phyloP scores from a whole-genome alignment of 2,888 invertebrate species.

The Trissoscelio sp. region DNA sequence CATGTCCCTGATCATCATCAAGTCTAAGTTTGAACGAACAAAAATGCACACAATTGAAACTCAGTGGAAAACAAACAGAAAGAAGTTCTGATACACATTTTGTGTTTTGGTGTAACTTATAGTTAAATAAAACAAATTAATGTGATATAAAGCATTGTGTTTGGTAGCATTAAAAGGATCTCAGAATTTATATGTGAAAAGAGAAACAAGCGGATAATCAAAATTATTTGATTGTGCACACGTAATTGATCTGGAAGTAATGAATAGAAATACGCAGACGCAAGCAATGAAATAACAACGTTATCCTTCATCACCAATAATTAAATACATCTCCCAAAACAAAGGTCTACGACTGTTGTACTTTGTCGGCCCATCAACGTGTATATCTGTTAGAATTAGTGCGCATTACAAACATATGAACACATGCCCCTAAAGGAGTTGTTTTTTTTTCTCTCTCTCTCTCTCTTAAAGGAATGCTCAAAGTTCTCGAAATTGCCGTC shows the following conservation, averaged over 20 bases:
- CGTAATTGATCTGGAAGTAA: conserved; percentile 9
- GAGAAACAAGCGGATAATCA: conserved; percentile 15
- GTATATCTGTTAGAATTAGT: conserved; percentile 70
- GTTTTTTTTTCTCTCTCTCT: neutral
- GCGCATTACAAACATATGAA: conserved; percentile 64
- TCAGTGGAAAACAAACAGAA: neutral
- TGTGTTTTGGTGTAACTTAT: neutral
- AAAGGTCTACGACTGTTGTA: conserved; percentile 30
- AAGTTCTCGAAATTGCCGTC: conserved; percentile 4
- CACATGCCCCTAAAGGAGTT: conserved; percentile 52
- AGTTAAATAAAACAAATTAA: neutral
- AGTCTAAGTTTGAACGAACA: neutral
- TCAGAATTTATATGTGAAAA: conserved; percentile 16
- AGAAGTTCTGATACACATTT: conserved; percentile 16
- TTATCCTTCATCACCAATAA: conserved; percentile 47
- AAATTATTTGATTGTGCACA: conserved; percentile 23
- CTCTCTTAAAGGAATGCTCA: conserved; percentile 3
- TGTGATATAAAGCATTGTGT: conserved; percentile 19
- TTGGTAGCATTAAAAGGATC: conserved; percentile 1
- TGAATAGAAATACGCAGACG: conserved; percentile 34
- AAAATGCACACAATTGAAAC: too few species aligned
- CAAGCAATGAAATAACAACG: conserved; percentile 58
- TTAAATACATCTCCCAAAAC: conserved; percentile 44
- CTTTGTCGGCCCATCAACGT: conserved; percentile 78
- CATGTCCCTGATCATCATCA: too few species aligned